Evolutionary conservation across 2,113 vertebrate genomes (phyloP), one percentile per base, ranked within the genome.

Genomic region (Thalassarche chlororhynchos): DNA sequence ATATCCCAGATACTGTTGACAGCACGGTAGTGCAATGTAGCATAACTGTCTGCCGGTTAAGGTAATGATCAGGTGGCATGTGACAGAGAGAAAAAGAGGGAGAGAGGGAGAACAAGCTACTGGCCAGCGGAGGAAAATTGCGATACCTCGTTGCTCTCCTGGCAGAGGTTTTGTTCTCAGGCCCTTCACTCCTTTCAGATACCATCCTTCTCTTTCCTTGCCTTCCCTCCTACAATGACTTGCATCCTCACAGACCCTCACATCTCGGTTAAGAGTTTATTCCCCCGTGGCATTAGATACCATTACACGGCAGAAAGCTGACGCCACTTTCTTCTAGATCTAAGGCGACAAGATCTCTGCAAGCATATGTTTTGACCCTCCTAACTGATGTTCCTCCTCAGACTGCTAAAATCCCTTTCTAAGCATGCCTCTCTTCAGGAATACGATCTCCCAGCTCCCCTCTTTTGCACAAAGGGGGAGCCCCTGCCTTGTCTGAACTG

Each of bases 1-100:
- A 97, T 94, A 91, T 76, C 84, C 94, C 94, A 70, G 51, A 31
- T 36, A 86, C 83, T 83, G 85, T 86, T 93, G 25, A 95, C 85
- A 97, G 92, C 71, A 24, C 54, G 76, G 94, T 32, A 84, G 66
- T 83, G 95, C 95, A 95, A 81, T 55, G 91, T 69, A 96, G 92
- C 89, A 65, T 76, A 97, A 94, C 89, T 65, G 38, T 28, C 85
- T 97, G 96, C 94, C 77, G 44, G 96, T 77, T 87, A 88, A 96
- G 81, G 97, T 65, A 93, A 96, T 75, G 84, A 94, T 84, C 82
- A 44, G 93, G 89, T 90, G 84, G 75, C 54, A 72, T 58, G 65
- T 60, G 88, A 93, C 79, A 91, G 40, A 69, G 14, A 87, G 14
- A 44, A 17, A 58, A 68, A 52, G 24, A 29, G 10, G 20, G 31